Percentiles rank a stretch among this genome's conserved stretches.
These are phyloP conservation scores for Rhopalosiphum padi DNA, from an alignment of 1,140 invertebrate species.

Conservation along the genomic window DNA sequence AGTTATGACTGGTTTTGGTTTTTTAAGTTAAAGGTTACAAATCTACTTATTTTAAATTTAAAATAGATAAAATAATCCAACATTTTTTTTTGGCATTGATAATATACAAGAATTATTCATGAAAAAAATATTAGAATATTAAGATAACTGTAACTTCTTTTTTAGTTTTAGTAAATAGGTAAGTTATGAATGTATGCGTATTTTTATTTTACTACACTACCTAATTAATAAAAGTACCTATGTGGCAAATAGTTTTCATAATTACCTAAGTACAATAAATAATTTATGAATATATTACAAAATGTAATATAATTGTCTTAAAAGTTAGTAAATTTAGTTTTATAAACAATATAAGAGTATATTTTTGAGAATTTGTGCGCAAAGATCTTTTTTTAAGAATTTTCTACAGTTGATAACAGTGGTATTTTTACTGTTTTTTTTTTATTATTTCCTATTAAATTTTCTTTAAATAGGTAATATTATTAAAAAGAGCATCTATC, in stretches of 20 bases:
- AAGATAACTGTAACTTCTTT: not conserved
- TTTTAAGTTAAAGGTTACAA: not conserved
- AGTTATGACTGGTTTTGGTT: too few species aligned
- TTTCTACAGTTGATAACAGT: not conserved
- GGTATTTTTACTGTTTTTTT: too few species aligned
- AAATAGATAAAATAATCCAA: not conserved
- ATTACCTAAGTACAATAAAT: not conserved
- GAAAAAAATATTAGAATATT: not conserved
- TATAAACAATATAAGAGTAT: not conserved
- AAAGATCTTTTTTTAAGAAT: not conserved
- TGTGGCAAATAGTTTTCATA: not conserved
- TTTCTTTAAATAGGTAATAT: not conserved
- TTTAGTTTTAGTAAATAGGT: not conserved
- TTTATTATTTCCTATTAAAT: not conserved
- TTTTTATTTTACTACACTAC: not conserved
- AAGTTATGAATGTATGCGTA: not conserved
- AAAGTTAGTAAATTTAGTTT: not conserved
- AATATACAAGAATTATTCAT: not conserved
- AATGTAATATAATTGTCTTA: not conserved
- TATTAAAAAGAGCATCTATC: not conserved
- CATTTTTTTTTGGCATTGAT: not conserved
- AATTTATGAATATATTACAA: not conserved
- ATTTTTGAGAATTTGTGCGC: not conserved
- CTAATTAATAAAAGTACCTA: not conserved
- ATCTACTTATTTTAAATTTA: not conserved